Evolutionary conservation across 2,113 vertebrate genomes (phyloP), one percentile per base, ranked within the genome.

Genomic region (Melospiza georgiana): DNA sequence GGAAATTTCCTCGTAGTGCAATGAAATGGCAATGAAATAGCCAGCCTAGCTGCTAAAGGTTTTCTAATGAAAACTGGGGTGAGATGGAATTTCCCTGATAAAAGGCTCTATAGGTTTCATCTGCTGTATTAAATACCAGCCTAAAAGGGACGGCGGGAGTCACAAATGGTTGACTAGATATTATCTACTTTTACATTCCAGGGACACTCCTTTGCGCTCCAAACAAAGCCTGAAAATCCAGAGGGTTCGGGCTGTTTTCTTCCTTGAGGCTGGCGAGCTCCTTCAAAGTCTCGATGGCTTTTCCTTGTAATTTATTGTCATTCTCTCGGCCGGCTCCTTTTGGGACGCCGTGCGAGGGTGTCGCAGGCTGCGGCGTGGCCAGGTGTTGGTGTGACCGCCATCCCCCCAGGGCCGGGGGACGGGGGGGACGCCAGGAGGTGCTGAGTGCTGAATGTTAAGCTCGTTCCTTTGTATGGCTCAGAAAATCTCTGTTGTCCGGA

Each of bases 401-500:
- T 96, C 94, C 93, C 92, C 75, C 14, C 48, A 14, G 86, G 72
- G 66, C 63, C 46, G 58, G 55, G 71, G 85, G 68, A 39, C 11
- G 23, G 62, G 58, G 82, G 66, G 77, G 12, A 44, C 67, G 73
- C 65, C 27, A 43, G 88, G 94, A 93, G 94, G 78, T 95, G 93
- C 62, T 91, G 85, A 95, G 92, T 75, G 95, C 90, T 96, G 90
- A 95, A 97, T 97, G 95, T 96, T 96, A 95, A 97, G 75, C 92
- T 95, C 76, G 41, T 97, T 97, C 90, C 93, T 97, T 97, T 96
- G 95, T 96, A 97, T 87, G 90, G 87, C 90, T 97, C 96, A 95
- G 97, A 97, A 97, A 97, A 97, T 97, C 96, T 96, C 96, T 96
- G 93, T 95, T 95, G 94, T 97, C 92, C 97, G 95, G 97, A 97